phyloP scores from a whole-genome alignment of 2,888 invertebrate species.

The Catonia carolina region DNA sequence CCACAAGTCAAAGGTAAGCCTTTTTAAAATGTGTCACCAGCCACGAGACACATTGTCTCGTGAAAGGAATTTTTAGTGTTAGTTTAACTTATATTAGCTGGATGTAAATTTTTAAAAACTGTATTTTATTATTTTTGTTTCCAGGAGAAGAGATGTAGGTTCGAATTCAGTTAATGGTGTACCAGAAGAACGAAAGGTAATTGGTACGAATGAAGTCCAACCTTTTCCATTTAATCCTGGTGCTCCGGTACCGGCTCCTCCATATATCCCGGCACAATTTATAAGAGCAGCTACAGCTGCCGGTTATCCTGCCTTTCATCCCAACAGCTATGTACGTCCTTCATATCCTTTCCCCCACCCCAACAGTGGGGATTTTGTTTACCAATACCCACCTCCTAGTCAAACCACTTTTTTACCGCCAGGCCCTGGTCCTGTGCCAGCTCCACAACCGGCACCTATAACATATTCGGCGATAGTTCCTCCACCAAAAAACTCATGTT shows the following conservation, averaged over 20 bases:
- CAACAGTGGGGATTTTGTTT: constrained; percentile 49
- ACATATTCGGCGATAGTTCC: constrained; percentile 40
- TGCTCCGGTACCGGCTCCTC: not conserved
- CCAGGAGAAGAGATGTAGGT: constrained; percentile 30
- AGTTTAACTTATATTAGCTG: too few relatives aligned
- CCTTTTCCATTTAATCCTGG: constrained; percentile 14
- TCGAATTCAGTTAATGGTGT: constrained; percentile 26
- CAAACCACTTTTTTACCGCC: constrained; percentile 29
- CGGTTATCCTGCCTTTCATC: constrained; percentile 14
- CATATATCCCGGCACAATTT: constrained; percentile 17
- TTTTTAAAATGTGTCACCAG: too few relatives aligned
- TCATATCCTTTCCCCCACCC: constrained; percentile 35
- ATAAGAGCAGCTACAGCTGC: constrained; percentile 17
- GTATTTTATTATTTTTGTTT: too few relatives aligned
- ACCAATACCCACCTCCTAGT: constrained; percentile 28
- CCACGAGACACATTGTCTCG: too few relatives aligned
- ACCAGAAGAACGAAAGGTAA: constrained; percentile 19
- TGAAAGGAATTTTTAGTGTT: too few relatives aligned
- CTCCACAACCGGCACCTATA: constrained; percentile 40
- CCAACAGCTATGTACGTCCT: constrained; percentile 20
- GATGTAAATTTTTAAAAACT: too few relatives aligned
- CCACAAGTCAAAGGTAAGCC: too few relatives aligned
- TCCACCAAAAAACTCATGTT: constrained; percentile 68
- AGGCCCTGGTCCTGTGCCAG: constrained; percentile 37
- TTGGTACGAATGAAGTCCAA: constrained; percentile 13